Conservation (phyloP, 1,140 invertebrate genomes). For the Penaeus japonicus region DNA sequence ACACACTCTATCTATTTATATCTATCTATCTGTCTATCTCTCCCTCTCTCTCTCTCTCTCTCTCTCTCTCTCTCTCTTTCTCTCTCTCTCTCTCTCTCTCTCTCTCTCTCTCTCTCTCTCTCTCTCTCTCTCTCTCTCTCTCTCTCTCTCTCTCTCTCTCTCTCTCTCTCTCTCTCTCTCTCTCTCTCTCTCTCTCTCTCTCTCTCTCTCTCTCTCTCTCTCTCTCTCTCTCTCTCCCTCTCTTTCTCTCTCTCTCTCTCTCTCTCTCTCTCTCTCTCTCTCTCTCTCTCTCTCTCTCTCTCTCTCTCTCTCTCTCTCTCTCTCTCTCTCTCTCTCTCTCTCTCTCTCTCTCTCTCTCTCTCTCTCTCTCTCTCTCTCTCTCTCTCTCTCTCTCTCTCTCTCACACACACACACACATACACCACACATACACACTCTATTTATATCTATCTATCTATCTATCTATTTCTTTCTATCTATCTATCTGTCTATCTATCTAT, state of each 20-base stretch:
- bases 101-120: neutral
- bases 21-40: neutral
- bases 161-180: neutral
- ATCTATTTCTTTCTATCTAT: neutral
- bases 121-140: neutral
- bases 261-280: neutral
- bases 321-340: neutral
- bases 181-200: neutral
- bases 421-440: no score
- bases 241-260: neutral
- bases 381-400: no score
- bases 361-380: no score
- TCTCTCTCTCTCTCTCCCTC: neutral
- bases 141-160: neutral
- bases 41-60: neutral
- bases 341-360: no score
- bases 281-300: neutral
- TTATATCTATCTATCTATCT: no score
- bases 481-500: neutral
- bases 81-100: neutral
- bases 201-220: neutral
- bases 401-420: neutral
- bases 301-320: neutral
- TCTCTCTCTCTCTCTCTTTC: neutral
- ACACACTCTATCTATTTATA: no score